These are phyloP conservation scores for Lepidochrysops patricia DNA, from an alignment of 2,888 invertebrate species.

Conservation along the genomic window DNA sequence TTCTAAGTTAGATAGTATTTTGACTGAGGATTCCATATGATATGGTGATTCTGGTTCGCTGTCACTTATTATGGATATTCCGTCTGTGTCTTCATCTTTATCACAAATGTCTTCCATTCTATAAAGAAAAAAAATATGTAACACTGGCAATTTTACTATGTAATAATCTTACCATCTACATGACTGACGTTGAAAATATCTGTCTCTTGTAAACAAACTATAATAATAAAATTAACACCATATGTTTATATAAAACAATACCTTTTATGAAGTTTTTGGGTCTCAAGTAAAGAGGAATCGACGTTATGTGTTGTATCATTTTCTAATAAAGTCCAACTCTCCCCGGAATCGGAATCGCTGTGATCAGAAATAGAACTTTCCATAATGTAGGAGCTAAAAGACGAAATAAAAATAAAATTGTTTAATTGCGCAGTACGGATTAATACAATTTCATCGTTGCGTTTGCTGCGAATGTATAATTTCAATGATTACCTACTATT, in stretches of 20 bases:
- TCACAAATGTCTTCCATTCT: conserved; percentile 37
- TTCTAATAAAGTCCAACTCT: conserved; percentile 67
- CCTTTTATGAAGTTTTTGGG: conserved; percentile 38
- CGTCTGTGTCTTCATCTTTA: conserved; percentile 69
- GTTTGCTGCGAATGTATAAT: background rate
- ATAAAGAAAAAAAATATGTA: too few species aligned
- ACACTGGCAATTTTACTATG: too few species aligned
- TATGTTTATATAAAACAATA: conserved; percentile 20
- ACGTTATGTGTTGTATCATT: conserved; percentile 38
- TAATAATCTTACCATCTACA: too few species aligned
- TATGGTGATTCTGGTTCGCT: conserved; percentile 54
- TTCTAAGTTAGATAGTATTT: conserved; percentile 27
- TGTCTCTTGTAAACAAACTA: too few species aligned
- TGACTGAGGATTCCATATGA: conserved; percentile 34
- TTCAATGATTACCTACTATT: background rate
- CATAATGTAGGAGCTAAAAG: conserved; percentile 35
- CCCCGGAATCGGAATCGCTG: conserved; percentile 70
- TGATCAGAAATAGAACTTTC: conserved; percentile 51
- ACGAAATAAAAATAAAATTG: background rate
- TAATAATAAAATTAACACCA: background rate
- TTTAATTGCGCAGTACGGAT: background rate
- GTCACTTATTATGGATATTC: conserved; percentile 68
- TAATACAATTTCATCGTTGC: background rate
- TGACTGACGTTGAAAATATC: too few species aligned
- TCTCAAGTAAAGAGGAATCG: conserved; percentile 34